Evolutionary conservation across 2,888 invertebrate genomes (phyloP).

Genomic region (Sisyra nigra): DNA sequence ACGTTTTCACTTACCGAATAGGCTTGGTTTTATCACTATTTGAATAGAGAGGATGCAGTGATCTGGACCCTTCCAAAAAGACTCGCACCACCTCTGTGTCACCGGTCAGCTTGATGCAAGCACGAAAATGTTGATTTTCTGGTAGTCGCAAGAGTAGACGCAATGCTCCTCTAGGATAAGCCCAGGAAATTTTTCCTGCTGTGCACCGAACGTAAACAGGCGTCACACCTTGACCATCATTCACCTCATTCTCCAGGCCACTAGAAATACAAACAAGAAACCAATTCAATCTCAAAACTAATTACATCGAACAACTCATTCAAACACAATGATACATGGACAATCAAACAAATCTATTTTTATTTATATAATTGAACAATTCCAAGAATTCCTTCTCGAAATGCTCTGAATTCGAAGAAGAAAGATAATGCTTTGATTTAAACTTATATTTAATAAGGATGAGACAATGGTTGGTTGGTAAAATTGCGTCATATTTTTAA

Average conservation of each 20-base stretch:
- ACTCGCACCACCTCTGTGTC: slow-evolving; percentile 36
- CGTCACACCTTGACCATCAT: slow-evolving; percentile 41
- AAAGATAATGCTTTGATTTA: no score
- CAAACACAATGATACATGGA: no score
- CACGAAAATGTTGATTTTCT: slow-evolving; percentile 35
- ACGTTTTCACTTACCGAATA: slow-evolving; percentile 22
- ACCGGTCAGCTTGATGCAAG: slow-evolving; percentile 45
- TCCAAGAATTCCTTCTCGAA: not conserved
- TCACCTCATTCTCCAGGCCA: slow-evolving; percentile 32
- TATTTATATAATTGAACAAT: not conserved
- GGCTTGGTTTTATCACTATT: slow-evolving; percentile 32
- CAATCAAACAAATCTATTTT: not conserved
- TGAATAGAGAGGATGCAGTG: slow-evolving; percentile 39
- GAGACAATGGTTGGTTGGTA: no score
- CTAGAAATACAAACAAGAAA: slow-evolving; percentile 32
- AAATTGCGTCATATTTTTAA: no score
- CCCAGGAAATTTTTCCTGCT: slow-evolving; percentile 56
- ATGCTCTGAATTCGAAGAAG: not conserved
- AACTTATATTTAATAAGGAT: no score
- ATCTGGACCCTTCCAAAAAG: slow-evolving; percentile 45
- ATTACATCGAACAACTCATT: no score
- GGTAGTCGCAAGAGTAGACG: slow-evolving; percentile 44
- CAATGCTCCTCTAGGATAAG: slow-evolving; percentile 58
- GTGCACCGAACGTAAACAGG: slow-evolving; percentile 62
- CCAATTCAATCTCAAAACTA: slow-evolving; percentile 6